Percentiles rank a stretch among this genome's conserved stretches.
These are phyloP conservation scores for Dynastes maya DNA, from an alignment of 2,888 invertebrate species.

Conservation along the genomic window DNA sequence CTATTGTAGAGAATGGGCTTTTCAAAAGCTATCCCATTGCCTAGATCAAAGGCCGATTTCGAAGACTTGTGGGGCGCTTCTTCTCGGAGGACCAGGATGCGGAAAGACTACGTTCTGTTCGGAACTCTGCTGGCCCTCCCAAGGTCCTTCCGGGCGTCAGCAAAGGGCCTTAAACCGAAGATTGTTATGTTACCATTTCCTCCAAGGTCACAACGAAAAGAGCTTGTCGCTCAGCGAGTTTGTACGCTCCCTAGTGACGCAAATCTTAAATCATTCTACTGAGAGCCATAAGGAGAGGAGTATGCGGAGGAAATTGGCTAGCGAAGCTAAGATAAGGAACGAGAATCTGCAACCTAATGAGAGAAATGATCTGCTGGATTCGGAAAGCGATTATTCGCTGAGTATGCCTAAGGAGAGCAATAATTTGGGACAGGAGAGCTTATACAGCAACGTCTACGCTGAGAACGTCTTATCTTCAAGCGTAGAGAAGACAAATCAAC, in stretches of 20 bases:
- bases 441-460: constrained; percentile 65
- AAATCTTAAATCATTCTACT: constrained; percentile 83
- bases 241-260: constrained; percentile 87
- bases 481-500: constrained; percentile 62
- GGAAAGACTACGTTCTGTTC: constrained; percentile 94
- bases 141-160: constrained; percentile 78
- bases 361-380: constrained; percentile 31
- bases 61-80: constrained; percentile 90
- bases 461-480: constrained; percentile 62
- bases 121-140: constrained; percentile 83
- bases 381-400: constrained; percentile 49
- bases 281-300: constrained; percentile 70
- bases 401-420: constrained; percentile 53
- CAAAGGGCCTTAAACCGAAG: constrained; percentile 84
- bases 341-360: not conserved
- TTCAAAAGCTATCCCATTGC: constrained; percentile 93
- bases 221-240: constrained; percentile 90
- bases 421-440: constrained; percentile 62
- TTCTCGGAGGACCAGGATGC: constrained; percentile 92
- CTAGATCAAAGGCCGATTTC: constrained; percentile 89
- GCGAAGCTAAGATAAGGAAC: constrained; percentile 57
- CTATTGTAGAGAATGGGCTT: constrained; percentile 96
- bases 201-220: constrained; percentile 89
- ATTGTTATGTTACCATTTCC: constrained; percentile 89
- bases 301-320: constrained; percentile 65